These are phyloP conservation scores for Drosophila punjabiensis DNA, from an alignment of 1,140 invertebrate species.

Conservation along the genomic window DNA sequence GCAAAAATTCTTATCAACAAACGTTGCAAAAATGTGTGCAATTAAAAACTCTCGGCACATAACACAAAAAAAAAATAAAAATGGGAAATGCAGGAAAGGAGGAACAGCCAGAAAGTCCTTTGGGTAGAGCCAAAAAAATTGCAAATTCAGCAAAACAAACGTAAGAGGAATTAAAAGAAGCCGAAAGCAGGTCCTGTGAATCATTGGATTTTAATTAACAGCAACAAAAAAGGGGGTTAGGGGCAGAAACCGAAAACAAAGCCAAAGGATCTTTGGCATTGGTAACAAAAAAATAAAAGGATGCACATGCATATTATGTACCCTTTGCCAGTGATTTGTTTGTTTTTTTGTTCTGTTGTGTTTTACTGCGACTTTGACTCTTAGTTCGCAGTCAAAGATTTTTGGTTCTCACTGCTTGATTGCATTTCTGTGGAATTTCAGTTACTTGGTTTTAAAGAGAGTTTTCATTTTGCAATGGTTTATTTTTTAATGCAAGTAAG, in stretches of 20 bases:
- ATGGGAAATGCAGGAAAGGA: neutral
- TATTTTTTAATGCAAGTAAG: neutral
- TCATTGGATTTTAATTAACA: conserved; percentile 80
- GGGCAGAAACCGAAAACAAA: conserved; percentile 23
- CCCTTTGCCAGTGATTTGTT: conserved; percentile 19
- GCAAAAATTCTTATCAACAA: conserved; percentile 49
- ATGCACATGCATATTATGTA: conserved; percentile 47
- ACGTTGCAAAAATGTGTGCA: conserved; percentile 52
- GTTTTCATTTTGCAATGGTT: too few species aligned
- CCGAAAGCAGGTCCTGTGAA: conserved; percentile 39
- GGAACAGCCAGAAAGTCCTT: conserved; percentile 23
- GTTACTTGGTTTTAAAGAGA: neutral
- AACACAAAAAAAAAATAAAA: conserved; percentile 2
- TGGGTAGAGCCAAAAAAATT: conserved; percentile 27
- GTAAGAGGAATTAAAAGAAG: conserved; percentile 43
- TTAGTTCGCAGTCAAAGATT: conserved; percentile 25
- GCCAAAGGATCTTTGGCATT: conserved; percentile 21
- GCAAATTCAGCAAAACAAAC: conserved; percentile 56
- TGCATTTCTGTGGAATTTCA: conserved; percentile 40
- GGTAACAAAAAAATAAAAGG: neutral
- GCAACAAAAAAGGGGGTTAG: conserved; percentile 9
- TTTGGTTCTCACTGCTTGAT: conserved; percentile 11
- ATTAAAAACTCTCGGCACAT: conserved; percentile 48
- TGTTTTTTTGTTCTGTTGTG: neutral
- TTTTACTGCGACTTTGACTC: conserved; percentile 32